Conservation (phyloP, 1,140 invertebrate genomes). For the Apis dorsata region DNA sequence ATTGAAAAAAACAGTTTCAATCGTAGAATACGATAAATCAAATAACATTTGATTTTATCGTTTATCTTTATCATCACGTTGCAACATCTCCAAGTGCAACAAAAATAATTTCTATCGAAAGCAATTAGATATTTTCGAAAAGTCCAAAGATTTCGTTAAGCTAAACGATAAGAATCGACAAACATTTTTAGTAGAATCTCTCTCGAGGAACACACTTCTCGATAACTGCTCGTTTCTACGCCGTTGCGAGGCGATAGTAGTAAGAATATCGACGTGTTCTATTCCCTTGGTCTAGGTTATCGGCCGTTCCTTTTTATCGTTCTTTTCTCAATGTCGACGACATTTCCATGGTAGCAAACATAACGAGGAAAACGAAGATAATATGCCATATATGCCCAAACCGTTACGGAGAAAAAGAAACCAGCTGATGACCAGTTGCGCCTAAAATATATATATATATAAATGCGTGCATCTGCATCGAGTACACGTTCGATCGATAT, state of each 20-base stretch:
- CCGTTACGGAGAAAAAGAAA: background rate
- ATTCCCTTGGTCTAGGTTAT: conserved; percentile 47
- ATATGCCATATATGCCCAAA: conserved; percentile 28
- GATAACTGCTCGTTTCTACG: conserved; percentile 21
- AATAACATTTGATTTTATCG: background rate
- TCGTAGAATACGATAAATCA: background rate
- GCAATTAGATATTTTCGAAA: background rate
- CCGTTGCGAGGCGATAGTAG: background rate
- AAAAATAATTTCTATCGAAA: background rate
- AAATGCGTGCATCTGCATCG: background rate
- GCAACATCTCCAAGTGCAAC: too few relatives aligned
- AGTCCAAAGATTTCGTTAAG: background rate
- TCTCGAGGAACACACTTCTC: background rate
- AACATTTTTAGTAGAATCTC: background rate
- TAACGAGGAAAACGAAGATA: conserved; percentile 34
- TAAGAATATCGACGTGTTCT: conserved; percentile 6
- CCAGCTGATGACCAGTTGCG: background rate
- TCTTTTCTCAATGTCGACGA: conserved; percentile 23
- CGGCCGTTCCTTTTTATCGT: conserved; percentile 45
- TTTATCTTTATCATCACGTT: background rate
- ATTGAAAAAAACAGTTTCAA: background rate
- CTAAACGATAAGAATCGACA: background rate
- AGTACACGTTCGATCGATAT: background rate
- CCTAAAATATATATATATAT: background rate
- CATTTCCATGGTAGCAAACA: conserved; percentile 8